Conservation (phyloP, 2,888 invertebrate species). For the Eumacrocentrus americanus region DNA sequence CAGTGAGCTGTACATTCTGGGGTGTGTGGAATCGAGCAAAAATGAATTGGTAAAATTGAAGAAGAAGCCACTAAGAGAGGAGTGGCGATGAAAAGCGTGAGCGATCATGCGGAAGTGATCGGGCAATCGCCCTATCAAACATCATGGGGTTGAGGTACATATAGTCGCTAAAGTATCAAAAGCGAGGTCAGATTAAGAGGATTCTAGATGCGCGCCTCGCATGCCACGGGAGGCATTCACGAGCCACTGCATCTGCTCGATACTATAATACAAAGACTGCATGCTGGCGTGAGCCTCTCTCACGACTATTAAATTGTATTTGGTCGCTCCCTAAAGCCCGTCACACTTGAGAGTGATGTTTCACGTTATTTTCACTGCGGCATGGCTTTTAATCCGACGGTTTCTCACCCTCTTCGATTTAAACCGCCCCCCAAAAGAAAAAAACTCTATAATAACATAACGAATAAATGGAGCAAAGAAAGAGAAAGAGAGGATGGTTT, state of each 20-base stretch:
- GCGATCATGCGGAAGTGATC: constrained; percentile 18
- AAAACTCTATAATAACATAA: no score
- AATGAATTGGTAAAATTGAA: neutral
- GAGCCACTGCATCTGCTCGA: constrained; percentile 20
- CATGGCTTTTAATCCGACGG: no score
- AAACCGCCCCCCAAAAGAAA: no score
- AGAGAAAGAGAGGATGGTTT: no score
- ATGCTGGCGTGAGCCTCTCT: constrained; percentile 1
- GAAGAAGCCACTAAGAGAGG: neutral
- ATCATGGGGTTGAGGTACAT: neutral
- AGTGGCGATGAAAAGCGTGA: constrained; percentile 2
- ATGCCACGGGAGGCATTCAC: constrained; percentile 16
- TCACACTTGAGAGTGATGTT: neutral
- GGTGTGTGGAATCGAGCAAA: neutral
- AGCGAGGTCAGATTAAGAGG: constrained; percentile 34
- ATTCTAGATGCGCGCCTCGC: constrained; percentile 27
- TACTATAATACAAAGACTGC: constrained; percentile 17
- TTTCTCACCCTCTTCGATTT: no score
- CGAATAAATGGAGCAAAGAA: no score
- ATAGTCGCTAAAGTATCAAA: constrained; percentile 32
- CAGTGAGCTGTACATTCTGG: no score
- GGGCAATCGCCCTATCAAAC: neutral
- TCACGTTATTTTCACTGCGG: no score
- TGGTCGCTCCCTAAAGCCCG: neutral
- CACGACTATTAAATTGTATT: neutral